Evolutionary conservation across 2,888 invertebrate genomes (phyloP), one percentile per base, ranked within the genome.

Genomic region (Cactoblastis cactorum): DNA sequence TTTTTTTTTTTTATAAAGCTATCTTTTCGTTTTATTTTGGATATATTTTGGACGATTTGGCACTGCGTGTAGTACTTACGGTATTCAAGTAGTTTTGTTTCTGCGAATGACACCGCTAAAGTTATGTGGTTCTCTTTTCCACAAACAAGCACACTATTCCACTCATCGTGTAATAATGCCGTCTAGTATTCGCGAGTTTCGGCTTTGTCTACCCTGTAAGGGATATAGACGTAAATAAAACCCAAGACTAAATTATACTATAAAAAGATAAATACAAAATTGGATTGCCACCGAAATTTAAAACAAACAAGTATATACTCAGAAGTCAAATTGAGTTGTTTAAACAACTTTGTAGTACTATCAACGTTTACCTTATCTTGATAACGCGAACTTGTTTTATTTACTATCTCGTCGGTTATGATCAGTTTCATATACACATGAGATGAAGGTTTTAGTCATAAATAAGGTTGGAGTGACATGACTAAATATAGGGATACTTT

Each of bases 391-490:
- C 76, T 33, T 14, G 18, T 33, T 53, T 49, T 81, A 68, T 82
- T 80, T 78, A 61, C 65, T 58, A 53, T 54, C 65, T 45, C 33
- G 45, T 51, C 33, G 39, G 62, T 62, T 61, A 74, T 77, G 79
- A 85, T 83, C 78, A 83, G 79, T 81, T 78, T 72, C 67, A 69
- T 64, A 69, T 67, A 55, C 75, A 71, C 63, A 57, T 39, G 59
- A 69, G 69, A 75, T 67, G 74, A 73, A 71, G 69, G 74, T 68
- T 67, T 56, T 59, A 54, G 63, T 62, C 58, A 65, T 79, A 79
- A 79, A 80, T 77, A 78, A 66, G 69, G 72, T 71, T 51, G 51
- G 34, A 59, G 53, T 78, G 83, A 79, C 81, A 79, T 77, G 69
- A 66, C 62, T 72, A 79, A 74, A 77, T 68, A 76, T 59, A 53